Percentiles rank a stretch among this genome's conserved stretches.
phyloP scores from a whole-genome alignment of 2,797 vertebrate species.

The Pelodytes ibericus region DNA sequence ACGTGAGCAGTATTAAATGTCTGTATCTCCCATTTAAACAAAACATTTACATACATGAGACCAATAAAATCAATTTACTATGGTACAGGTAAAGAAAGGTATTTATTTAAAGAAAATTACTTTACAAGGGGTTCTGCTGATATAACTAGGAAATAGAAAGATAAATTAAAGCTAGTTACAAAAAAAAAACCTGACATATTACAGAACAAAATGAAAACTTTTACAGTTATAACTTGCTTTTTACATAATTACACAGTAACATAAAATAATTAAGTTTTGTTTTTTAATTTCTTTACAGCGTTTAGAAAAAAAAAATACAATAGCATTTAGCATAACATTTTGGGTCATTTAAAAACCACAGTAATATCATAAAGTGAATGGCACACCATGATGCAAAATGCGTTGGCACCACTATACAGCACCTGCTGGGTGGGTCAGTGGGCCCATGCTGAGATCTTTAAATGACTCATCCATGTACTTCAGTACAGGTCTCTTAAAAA shows the following conservation, averaged over 20 bases:
- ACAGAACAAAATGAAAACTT: conserved; percentile 78
- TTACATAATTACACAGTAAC: conserved; percentile 82
- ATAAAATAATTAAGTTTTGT: conserved; percentile 71
- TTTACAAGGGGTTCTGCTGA: conserved; percentile 74
- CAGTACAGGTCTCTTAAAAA: conserved; percentile 65
- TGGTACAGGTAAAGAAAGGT: conserved; percentile 62
- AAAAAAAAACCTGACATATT: conserved; percentile 78
- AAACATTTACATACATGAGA: not conserved
- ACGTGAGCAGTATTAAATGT: too few relatives aligned
- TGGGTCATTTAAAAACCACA: conserved; percentile 16
- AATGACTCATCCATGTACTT: conserved; percentile 63
- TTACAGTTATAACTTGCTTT: conserved; percentile 81
- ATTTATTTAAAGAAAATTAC: conserved; percentile 85
- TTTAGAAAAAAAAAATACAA: conserved; percentile 61
- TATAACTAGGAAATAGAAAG: conserved; percentile 72
- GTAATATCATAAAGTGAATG: too few relatives aligned
- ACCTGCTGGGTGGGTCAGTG: not conserved
- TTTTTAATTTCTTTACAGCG: conserved; percentile 66
- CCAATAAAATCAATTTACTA: conserved; percentile 1
- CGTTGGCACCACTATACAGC: not conserved
- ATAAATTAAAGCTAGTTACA: conserved; percentile 96
- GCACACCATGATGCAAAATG: not conserved
- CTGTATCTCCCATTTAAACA: too few relatives aligned
- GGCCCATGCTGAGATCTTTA: conserved; percentile 29
- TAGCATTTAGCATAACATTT: conserved; percentile 43